A percentile compares a stretch with the other conserved stretches of the same genome.
Conservation (phyloP, 1,140 invertebrate species). For the Medauroidea extradentata region DNA sequence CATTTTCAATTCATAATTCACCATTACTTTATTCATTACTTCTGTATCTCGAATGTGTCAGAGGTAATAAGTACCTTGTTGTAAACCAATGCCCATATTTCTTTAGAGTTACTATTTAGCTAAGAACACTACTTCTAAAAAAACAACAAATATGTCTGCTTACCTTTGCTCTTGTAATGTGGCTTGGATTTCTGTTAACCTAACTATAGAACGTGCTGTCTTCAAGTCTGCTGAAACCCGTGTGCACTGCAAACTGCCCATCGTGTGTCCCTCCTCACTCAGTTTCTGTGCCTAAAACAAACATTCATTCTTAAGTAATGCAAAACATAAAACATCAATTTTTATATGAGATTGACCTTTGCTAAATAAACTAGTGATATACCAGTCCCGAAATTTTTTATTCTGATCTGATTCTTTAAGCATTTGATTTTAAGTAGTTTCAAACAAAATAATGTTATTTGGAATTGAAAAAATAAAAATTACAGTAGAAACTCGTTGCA, state of each 20-base stretch:
- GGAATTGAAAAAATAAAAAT: no score
- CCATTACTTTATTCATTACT: no score
- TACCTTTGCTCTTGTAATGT: slow-evolving; percentile 96
- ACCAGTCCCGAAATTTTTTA: no score
- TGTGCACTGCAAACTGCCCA: slow-evolving; percentile 84
- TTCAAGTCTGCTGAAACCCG: slow-evolving; percentile 93
- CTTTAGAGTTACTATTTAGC: background rate
- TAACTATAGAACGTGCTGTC: slow-evolving; percentile 87
- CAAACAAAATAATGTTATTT: no score
- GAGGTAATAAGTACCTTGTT: background rate
- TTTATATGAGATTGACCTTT: no score
- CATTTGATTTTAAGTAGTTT: no score
- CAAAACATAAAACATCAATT: no score
- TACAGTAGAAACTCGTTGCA: no score
- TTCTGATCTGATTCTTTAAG: no score
- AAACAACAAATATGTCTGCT: background rate
- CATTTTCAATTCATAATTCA: no score
- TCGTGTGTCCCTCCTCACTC: slow-evolving; percentile 76
- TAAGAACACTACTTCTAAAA: background rate
- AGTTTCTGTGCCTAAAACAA: slow-evolving; percentile 70
- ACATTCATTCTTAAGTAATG: no score
- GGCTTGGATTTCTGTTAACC: slow-evolving; percentile 93
- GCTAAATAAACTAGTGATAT: no score
- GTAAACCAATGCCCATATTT: background rate
- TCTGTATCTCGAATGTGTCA: background rate